Base-by-base conservation (phyloP, 2,113 vertebrate species). In the Xyliphius kryptos region DNA sequence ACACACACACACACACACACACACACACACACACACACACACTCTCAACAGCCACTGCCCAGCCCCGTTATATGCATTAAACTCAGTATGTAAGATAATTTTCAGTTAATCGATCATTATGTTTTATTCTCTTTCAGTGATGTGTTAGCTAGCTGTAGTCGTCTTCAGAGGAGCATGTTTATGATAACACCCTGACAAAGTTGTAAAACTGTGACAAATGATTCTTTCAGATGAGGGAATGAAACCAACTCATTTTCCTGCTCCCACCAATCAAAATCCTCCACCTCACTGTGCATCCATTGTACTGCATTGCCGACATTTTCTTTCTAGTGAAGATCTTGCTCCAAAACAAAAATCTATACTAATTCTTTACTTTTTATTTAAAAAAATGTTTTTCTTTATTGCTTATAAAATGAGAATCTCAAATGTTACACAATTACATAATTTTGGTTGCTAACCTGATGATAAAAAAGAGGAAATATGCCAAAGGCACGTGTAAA, bases 251-350 rank as follows among this genome's bases (percentile, higher is more conserved):
- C 82, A 82, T 80, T 79, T 84, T 72, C 66, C 77, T 66, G 74
- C 66, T 66, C 79, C 80, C 73, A 79, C 86, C 86, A 88, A 88
- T 88, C 85, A 87, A 80, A 78, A 73, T 26, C 77, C 36, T 87
- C 85, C 85, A 89, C 83, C 85, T 87, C 81, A 76, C 79, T 74
- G 78, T 77, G 78, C 74, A 66, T 77, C 70, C 75, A 63, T 77
- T 56, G 53, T 67, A 47, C 76, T 54, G 67, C 38, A 61, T 12
- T 44, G 79, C 72, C 69, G 78, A 83, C 82, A 80, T 82, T 80
- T 83, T 83, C 81, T 86, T 81, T 83, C 79, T 74, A 70, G 78
- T 78, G 77, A 74, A 59, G 68, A 64, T 51, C 67, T 53, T 53
- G 56, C 41, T 47, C 37, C 43, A 53, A 9, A 66, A 69, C 10